Conservation (phyloP, 2,113 vertebrate species). For the Caranx melampygus region DNA sequence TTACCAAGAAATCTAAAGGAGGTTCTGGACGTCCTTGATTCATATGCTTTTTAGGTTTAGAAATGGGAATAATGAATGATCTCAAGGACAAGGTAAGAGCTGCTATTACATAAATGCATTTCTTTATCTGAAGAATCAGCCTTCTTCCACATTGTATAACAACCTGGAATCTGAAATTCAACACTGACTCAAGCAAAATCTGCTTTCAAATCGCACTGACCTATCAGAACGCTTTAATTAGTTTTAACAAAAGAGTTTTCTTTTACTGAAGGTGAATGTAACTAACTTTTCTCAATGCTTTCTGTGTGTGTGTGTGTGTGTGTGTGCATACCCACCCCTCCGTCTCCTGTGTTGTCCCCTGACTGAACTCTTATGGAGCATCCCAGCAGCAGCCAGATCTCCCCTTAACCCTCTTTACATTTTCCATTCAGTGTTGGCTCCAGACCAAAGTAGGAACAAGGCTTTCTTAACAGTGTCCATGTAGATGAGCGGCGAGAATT, state of each 20-base stretch:
- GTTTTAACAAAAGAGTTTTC: neutral
- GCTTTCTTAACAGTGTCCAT: neutral
- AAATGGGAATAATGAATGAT: neutral
- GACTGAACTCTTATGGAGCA: constrained; percentile 3
- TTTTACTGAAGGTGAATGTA: neutral
- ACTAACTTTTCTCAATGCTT: neutral
- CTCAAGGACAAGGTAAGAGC: neutral
- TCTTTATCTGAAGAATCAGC: too few species aligned
- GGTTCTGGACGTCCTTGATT: neutral
- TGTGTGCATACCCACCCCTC: too few species aligned
- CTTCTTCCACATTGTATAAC: too few species aligned
- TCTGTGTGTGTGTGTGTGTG: neutral
- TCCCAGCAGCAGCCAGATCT: neutral
- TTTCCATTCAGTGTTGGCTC: constrained; percentile 18
- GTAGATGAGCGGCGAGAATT: neutral
- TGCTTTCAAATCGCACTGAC: neutral
- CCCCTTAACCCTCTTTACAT: neutral
- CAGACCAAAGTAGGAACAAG: constrained; percentile 9
- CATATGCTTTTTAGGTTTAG: neutral
- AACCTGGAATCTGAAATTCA: neutral
- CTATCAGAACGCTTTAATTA: neutral
- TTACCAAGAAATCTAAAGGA: too few species aligned
- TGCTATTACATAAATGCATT: neutral
- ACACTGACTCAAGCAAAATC: neutral
- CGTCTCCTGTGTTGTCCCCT: neutral